Conservation (phyloP, 2,113 vertebrate species). For the Mirounga angustirostris region DNA sequence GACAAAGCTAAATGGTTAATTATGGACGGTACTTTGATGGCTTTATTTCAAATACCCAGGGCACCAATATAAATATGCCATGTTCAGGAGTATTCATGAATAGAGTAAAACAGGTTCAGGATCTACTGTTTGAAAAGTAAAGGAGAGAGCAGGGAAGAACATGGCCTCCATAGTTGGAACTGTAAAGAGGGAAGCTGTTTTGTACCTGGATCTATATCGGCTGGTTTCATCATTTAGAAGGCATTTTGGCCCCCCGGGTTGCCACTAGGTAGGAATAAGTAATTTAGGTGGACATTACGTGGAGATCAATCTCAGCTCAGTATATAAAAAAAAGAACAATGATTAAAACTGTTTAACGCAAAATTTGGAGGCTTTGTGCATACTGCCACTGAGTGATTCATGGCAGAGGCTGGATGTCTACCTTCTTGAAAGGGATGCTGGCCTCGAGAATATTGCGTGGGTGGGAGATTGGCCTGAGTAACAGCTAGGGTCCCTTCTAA, state of each 20-base stretch:
- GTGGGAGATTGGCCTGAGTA: background rate
- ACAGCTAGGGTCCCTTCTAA: background rate
- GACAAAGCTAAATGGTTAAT: conserved; percentile 60
- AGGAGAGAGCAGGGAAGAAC: background rate
- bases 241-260: background rate
- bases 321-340: background rate
- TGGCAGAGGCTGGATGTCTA: background rate
- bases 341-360: background rate
- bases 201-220: background rate
- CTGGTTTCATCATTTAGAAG: background rate
- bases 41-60: conserved; percentile 50
- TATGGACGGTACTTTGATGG: conserved; percentile 3
- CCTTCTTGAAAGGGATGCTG: background rate
- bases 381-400: background rate
- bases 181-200: background rate
- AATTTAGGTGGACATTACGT: background rate
- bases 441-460: background rate
- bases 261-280: background rate
- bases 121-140: conserved; percentile 3
- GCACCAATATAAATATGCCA: background rate
- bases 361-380: background rate
- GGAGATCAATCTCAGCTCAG: background rate
- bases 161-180: background rate
- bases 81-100: background rate
- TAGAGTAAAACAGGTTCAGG: background rate